Conservation (phyloP, 2,113 vertebrate species). For the Seriola dumerili region DNA sequence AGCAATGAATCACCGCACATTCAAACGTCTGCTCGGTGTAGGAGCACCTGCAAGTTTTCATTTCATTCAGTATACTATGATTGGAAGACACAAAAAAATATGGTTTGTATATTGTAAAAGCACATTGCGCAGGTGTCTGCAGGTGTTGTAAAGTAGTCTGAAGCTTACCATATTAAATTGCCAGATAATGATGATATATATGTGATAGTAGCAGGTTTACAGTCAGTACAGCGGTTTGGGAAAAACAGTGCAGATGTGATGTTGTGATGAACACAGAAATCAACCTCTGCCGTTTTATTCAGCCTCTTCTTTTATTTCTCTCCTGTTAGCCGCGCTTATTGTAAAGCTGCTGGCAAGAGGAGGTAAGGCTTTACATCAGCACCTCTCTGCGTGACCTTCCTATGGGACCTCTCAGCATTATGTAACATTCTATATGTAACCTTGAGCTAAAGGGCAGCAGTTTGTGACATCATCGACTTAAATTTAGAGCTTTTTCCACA, state of each 20-base stretch:
- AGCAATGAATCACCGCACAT: background rate
- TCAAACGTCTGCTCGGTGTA: background rate
- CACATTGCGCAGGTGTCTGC: background rate
- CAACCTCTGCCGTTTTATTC: background rate
- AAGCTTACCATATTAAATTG: constrained; percentile 31
- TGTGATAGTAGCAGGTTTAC: constrained; percentile 9
- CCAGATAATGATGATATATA: constrained; percentile 6
- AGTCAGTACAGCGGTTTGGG: background rate
- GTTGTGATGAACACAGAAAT: background rate
- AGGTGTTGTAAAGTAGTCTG: background rate
- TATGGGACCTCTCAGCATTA: constrained; percentile 16
- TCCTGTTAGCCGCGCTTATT: background rate
- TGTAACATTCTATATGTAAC: background rate
- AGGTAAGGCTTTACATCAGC: constrained; percentile 19
- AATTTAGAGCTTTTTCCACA: background rate
- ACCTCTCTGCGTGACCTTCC: constrained; percentile 18
- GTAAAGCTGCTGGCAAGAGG: constrained; percentile 7
- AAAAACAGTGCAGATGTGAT: background rate
- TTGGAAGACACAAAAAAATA: background rate
- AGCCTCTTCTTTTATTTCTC: background rate
- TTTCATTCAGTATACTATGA: background rate
- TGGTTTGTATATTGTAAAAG: background rate
- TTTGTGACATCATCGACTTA: background rate
- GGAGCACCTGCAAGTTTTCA: background rate
- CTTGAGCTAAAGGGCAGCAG: background rate